Percentiles rank a stretch among this genome's conserved stretches.
phyloP scores from a whole-genome alignment of 1,140 invertebrate species.

The Sycophaga agraensis region DNA sequence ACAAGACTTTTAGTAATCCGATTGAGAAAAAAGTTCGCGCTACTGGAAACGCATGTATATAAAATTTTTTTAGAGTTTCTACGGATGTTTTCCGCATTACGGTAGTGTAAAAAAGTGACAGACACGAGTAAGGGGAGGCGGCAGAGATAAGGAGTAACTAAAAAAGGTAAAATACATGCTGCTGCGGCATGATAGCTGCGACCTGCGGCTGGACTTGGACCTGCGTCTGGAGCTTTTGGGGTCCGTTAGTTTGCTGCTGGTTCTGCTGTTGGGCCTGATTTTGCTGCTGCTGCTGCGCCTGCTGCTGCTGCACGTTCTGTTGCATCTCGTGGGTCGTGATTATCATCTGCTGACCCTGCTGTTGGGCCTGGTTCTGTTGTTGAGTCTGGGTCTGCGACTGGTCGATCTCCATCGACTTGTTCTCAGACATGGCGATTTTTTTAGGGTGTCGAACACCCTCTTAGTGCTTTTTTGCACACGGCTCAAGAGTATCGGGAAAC shows the following conservation, averaged over 20 bases:
- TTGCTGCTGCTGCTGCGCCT: conserved; percentile 52
- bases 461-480: too few species aligned
- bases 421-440: conserved; percentile 45
- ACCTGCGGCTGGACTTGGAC: conserved; percentile 59
- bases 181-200: conserved; percentile 62
- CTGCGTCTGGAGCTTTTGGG: conserved; percentile 53
- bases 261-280: conserved; percentile 43
- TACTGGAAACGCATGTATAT: too few species aligned
- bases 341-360: conserved; percentile 53
- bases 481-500: too few species aligned
- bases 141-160: conserved; percentile 25
- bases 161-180: conserved; percentile 48
- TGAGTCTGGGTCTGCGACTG: conserved; percentile 52
- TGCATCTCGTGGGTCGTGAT: conserved; percentile 51
- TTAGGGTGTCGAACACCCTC: too few species aligned
- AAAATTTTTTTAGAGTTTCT: too few species aligned
- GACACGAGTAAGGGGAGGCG: too few species aligned
- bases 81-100: too few species aligned
- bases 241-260: conserved; percentile 47
- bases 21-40: too few species aligned
- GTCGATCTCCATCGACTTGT: conserved; percentile 48
- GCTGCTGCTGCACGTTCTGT: conserved; percentile 59
- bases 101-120: too few species aligned
- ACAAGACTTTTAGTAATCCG: too few species aligned
- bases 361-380: conserved; percentile 54